phyloP scores from a whole-genome alignment of 1,140 invertebrate genomes.

The Drosophila santomea region DNA sequence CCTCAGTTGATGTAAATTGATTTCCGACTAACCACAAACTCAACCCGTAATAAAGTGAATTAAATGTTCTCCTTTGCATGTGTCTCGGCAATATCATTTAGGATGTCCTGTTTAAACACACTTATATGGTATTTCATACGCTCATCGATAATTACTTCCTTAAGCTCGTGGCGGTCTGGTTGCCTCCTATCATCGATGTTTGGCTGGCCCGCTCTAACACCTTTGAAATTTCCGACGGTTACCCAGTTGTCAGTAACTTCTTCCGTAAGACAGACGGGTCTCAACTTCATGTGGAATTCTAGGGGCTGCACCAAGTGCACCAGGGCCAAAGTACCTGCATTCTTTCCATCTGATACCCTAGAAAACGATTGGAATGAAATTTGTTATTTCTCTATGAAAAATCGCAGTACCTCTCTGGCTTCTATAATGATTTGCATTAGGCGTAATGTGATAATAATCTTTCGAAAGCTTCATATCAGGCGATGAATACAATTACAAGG shows the following conservation, averaged over 20 bases:
- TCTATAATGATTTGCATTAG: no score
- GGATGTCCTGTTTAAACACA: not conserved
- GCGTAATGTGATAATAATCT: no score
- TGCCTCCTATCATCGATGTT: not conserved
- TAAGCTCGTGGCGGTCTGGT: not conserved
- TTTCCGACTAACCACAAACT: slow-evolving; percentile 65
- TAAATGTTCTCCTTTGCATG: slow-evolving; percentile 54
- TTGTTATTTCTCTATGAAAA: no score
- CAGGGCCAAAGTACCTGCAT: not conserved
- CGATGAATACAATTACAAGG: no score
- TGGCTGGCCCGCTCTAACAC: not conserved
- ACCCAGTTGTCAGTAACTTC: no score
- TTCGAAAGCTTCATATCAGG: no score
- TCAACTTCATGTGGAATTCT: slow-evolving; percentile 1
- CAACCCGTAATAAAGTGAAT: slow-evolving; percentile 71
- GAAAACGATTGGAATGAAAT: no score
- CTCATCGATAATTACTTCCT: not conserved
- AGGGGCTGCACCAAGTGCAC: slow-evolving; percentile 12
- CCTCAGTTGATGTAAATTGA: slow-evolving; percentile 70
- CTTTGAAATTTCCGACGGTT: not conserved
- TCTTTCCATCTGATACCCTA: not conserved
- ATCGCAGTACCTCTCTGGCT: no score
- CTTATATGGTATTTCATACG: not conserved
- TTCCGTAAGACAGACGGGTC: slow-evolving; percentile 18
- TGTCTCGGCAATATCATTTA: not conserved